These are phyloP conservation scores for Mythimna albipuncta DNA, from an alignment of 2,888 invertebrate species.

Conservation along the genomic window DNA sequence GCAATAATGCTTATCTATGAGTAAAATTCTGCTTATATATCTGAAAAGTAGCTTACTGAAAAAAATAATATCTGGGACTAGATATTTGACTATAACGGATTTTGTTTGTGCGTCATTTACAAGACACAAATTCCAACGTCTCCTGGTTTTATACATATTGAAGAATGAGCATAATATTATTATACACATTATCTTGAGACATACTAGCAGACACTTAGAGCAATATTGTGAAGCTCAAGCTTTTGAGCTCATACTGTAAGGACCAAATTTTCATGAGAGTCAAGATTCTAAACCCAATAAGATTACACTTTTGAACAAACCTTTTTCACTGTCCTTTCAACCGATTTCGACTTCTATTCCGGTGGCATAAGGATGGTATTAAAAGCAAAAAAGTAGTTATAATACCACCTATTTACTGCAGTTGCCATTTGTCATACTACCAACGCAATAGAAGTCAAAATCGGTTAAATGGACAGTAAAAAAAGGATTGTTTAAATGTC, in stretches of 20 bases:
- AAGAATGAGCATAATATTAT: constrained; percentile 62
- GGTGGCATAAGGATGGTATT: too few species aligned
- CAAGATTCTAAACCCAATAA: background rate
- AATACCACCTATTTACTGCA: too few species aligned
- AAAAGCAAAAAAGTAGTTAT: too few species aligned
- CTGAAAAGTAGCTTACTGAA: constrained; percentile 79
- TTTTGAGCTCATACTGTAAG: constrained; percentile 15
- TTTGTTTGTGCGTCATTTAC: constrained; percentile 77
- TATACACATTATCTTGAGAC: constrained; percentile 60
- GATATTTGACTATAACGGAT: constrained; percentile 87
- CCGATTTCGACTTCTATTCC: too few species aligned
- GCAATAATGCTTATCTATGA: constrained; percentile 74
- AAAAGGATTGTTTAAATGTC: too few species aligned
- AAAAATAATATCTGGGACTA: constrained; percentile 85
- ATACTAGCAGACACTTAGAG: constrained; percentile 56
- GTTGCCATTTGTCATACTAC: too few species aligned
- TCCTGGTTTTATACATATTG: constrained; percentile 61
- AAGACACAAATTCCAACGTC: constrained; percentile 61
- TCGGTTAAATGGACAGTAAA: too few species aligned
- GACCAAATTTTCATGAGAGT: constrained; percentile 2
- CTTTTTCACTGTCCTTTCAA: too few species aligned
- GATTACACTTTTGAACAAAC: too few species aligned
- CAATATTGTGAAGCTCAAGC: constrained; percentile 41
- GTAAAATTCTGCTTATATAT: constrained; percentile 78
- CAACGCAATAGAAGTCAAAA: too few species aligned